phyloP scores from a whole-genome alignment of 2,888 invertebrate species.

The Cremastobaeus sp. region DNA sequence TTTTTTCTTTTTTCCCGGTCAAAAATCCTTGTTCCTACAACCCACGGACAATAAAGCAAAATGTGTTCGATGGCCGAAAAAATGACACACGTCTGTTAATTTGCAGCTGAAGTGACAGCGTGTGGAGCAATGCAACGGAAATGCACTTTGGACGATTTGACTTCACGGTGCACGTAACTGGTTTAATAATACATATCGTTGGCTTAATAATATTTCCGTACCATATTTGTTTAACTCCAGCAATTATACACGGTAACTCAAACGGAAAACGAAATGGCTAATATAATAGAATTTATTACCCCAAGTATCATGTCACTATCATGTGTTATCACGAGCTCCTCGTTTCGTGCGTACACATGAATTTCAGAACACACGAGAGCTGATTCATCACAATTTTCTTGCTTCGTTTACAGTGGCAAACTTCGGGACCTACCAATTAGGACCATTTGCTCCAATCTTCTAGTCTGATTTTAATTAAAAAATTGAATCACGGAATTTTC shows the following conservation, averaged over 20 bases:
- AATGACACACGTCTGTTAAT: conserved; percentile 40
- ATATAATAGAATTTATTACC: conserved; percentile 44
- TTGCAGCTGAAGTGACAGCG: conserved; percentile 46
- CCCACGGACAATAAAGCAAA: too few relatives aligned
- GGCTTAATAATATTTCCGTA: conserved; percentile 23
- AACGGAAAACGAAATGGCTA: conserved; percentile 40
- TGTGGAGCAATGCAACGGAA: conserved; percentile 26
- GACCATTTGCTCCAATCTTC: too few relatives aligned
- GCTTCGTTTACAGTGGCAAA: not conserved
- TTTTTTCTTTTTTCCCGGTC: too few relatives aligned
- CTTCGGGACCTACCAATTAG: too few relatives aligned
- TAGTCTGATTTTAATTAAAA: too few relatives aligned
- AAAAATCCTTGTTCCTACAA: too few relatives aligned
- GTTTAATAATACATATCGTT: conserved; percentile 34
- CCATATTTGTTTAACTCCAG: conserved; percentile 30
- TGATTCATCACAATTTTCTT: not conserved
- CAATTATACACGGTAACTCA: conserved; percentile 34
- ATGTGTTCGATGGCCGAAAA: too few relatives aligned
- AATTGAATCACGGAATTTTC: too few relatives aligned
- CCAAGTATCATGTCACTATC: conserved; percentile 29
- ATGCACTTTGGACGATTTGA: conserved; percentile 42
- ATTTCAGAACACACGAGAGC: too few relatives aligned
- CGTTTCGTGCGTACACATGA: conserved; percentile 19
- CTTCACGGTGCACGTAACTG: conserved; percentile 14
- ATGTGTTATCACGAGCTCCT: conserved; percentile 24